These are phyloP conservation scores for Meliscaeva auricollis DNA, from an alignment of 2,888 invertebrate genomes.

Conservation along the genomic window DNA sequence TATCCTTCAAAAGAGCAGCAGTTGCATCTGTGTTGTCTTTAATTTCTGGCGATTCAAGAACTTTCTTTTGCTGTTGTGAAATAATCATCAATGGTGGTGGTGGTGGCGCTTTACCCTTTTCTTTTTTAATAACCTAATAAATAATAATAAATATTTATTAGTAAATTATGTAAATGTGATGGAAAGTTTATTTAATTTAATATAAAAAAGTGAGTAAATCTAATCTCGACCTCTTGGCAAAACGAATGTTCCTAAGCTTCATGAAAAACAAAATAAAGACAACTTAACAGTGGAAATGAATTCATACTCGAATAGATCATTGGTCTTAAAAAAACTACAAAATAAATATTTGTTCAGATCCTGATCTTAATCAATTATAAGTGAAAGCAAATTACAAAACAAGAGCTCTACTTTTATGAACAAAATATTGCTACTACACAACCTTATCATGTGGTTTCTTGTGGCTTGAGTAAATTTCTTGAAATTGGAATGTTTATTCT, in stretches of 20 bases:
- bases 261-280: conserved; percentile 8
- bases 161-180: neutral
- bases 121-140: conserved; percentile 89
- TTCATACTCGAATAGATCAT: neutral
- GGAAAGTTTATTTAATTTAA: neutral
- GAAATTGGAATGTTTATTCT: conserved; percentile 15
- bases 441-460: conserved; percentile 16
- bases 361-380: neutral
- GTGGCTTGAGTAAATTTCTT: neutral
- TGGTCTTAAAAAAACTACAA: neutral
- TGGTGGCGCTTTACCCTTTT: conserved; percentile 93
- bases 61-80: conserved; percentile 75
- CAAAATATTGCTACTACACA: conserved; percentile 5
- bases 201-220: neutral
- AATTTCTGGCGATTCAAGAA: conserved; percentile 34
- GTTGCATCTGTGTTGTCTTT: conserved; percentile 55
- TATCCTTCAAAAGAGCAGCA: conserved; percentile 60
- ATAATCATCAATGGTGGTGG: conserved; percentile 85
- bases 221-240: neutral
- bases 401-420: conserved; percentile 3
- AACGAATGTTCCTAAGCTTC: neutral
- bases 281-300: neutral
- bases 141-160: neutral
- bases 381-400: conserved; percentile 16
- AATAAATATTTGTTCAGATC: neutral